Percentiles rank a stretch among this genome's conserved stretches.
Conservation (phyloP, 2,888 invertebrate genomes). For the Agrypnus murinus region DNA sequence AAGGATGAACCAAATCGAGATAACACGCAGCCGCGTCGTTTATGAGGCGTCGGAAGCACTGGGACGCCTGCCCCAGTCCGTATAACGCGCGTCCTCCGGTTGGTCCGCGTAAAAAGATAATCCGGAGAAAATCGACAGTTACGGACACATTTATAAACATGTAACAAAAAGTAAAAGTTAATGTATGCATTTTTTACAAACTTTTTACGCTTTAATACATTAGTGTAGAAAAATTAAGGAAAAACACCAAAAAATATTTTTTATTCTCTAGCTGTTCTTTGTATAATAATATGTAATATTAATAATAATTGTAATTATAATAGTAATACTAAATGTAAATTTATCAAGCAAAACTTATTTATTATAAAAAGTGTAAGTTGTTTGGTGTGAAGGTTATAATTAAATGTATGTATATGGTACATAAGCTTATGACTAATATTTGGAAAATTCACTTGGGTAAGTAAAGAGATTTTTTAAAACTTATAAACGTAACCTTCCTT, state of each 20-base stretch:
- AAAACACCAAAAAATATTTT: constrained; percentile 14
- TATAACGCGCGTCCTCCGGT: constrained; percentile 49
- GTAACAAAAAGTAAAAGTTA: not conserved
- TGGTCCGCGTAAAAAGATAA: constrained; percentile 41
- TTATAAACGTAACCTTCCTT: constrained; percentile 26
- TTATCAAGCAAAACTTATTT: too few species aligned
- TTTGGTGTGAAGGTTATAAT: too few species aligned
- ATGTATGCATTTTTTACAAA: not conserved
- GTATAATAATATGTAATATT: too few species aligned
- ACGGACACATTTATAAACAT: constrained; percentile 28
- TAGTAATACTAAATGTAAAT: too few species aligned
- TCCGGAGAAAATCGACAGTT: constrained; percentile 37
- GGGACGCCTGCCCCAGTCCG: constrained; percentile 55
- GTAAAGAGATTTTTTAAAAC: not conserved
- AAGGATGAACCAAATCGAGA: constrained; percentile 48
- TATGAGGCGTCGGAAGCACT: constrained; percentile 53
- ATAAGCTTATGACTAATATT: too few species aligned
- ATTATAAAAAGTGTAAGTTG: too few species aligned
- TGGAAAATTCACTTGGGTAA: constrained; percentile 1
- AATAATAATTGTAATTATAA: too few species aligned
- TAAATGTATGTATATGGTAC: too few species aligned
- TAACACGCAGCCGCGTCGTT: constrained; percentile 54
- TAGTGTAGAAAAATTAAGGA: constrained; percentile 1
- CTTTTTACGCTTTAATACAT: not conserved
- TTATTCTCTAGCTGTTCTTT: not conserved